Conservation (phyloP, 1,140 invertebrate species). For the Cephus cinctus region DNA sequence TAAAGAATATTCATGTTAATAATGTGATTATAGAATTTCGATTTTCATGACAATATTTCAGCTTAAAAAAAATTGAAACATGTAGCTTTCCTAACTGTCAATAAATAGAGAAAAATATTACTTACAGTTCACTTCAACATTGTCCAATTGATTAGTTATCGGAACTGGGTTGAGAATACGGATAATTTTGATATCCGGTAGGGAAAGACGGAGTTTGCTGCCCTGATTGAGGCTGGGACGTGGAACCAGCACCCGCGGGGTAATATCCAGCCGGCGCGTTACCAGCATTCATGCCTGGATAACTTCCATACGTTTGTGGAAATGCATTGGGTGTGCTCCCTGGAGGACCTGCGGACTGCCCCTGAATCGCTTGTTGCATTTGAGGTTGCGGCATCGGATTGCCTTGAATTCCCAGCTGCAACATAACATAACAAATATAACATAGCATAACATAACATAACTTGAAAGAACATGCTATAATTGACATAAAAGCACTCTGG, state of each 20-base stretch:
- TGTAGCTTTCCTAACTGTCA: no score
- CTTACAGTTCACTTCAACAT: no score
- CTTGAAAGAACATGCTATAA: no score
- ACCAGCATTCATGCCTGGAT: conserved; percentile 50
- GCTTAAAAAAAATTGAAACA: no score
- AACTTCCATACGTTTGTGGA: conserved; percentile 48
- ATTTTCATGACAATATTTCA: no score
- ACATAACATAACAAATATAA: neutral
- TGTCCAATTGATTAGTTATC: no score
- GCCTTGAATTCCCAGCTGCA: conserved; percentile 40
- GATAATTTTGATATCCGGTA: conserved; percentile 51
- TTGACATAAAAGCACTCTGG: no score
- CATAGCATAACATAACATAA: neutral
- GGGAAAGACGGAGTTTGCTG: conserved; percentile 52
- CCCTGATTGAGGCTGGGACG: conserved; percentile 38
- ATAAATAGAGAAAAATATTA: no score
- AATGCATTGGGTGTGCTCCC: conserved; percentile 42
- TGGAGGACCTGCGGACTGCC: conserved; percentile 37
- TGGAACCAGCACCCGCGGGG: conserved; percentile 35
- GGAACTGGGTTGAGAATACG: conserved; percentile 49
- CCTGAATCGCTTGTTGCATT: conserved; percentile 43
- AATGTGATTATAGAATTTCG: no score
- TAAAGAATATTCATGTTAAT: no score
- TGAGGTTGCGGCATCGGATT: conserved; percentile 50
- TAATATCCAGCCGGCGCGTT: conserved; percentile 45